Evolutionary conservation across 2,797 vertebrate species (phyloP), one percentile per base, ranked within the genome.

Genomic region (Notolepis coatsorum): DNA sequence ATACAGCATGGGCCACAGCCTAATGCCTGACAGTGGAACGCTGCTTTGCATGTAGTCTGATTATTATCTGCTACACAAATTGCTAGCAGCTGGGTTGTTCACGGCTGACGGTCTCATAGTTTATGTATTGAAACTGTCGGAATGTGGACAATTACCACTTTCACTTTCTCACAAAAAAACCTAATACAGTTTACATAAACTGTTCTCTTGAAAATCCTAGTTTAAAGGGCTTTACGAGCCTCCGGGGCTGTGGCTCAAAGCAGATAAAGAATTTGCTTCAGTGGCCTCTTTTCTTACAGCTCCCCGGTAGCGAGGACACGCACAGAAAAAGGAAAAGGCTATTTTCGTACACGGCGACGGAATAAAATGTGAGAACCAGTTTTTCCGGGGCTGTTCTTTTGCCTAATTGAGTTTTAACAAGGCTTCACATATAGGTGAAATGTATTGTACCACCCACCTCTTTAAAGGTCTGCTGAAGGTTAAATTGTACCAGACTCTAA

Each of bases 111-210:
- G 90, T 93, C 92, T 85, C 71, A 85, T 80, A 94, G 93, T 96
- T 97, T 96, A 93, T 94, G 80, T 93, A 94, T 94, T 88, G 92
- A 94, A 96, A 95, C 89, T 82, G 93, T 92, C 93, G 94, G 94
- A 95, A 96, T 96, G 95, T 79, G 91, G 92, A 94, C 94, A 95
- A 92, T 96, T 94, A 92, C 90, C 81, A 93, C 93, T 93, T 94
- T 93, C 88, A 92, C 80, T 93, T 95, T 95, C 92, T 94, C 92
- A 93, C 88, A 90, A 79, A 88, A 59, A 84, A 83, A 48, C 50
- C 52, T 81, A 86, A 91, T 85, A 76, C 71, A 81, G 82, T 91
- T 90, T 90, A 91, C 88, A 87, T 87, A 92, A 93, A 91, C 82
- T 57, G 70, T 78, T 83, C 89, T 91, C 87, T 82, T 88, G 82